Evolutionary conservation across 2,797 vertebrate species (phyloP).

Genomic region (Tiaroga cobitis): DNA sequence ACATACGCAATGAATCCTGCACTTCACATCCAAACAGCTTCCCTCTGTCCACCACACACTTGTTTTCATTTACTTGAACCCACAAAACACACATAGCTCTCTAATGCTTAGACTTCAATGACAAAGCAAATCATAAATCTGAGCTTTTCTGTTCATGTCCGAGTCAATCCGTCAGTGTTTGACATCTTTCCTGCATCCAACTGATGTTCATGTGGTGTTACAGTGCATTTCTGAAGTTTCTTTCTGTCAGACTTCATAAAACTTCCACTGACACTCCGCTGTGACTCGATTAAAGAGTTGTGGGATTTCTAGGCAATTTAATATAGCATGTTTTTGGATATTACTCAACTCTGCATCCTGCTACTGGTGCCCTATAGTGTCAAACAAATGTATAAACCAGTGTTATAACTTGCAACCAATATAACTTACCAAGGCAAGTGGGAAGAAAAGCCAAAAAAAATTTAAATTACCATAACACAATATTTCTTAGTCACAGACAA

Average conservation of each 20-base stretch:
- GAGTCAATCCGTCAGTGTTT: not conserved
- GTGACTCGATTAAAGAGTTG: not conserved
- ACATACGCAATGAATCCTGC: not conserved
- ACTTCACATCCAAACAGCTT: slow-evolving; percentile 11
- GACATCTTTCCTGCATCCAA: not conserved
- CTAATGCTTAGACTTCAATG: not conserved
- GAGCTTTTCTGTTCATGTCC: not conserved
- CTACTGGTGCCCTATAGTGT: not conserved
- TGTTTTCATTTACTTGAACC: not conserved
- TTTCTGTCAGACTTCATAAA: slow-evolving; percentile 4
- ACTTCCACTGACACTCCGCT: too few relatives aligned
- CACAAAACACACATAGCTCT: not conserved
- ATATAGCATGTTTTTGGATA: not conserved
- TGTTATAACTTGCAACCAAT: not conserved
- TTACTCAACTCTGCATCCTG: not conserved
- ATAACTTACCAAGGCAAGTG: not conserved
- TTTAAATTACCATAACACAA: not conserved
- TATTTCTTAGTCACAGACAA: not conserved
- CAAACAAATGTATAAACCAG: not conserved
- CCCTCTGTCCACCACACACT: not conserved
- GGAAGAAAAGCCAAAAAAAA: not conserved
- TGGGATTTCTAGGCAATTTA: not conserved
- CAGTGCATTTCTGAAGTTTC: not conserved
- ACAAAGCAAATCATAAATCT: not conserved
- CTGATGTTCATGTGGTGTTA: not conserved